Evolutionary conservation across 2,113 vertebrate genomes (phyloP).

Genomic region (Pollimyrus isidori): DNA sequence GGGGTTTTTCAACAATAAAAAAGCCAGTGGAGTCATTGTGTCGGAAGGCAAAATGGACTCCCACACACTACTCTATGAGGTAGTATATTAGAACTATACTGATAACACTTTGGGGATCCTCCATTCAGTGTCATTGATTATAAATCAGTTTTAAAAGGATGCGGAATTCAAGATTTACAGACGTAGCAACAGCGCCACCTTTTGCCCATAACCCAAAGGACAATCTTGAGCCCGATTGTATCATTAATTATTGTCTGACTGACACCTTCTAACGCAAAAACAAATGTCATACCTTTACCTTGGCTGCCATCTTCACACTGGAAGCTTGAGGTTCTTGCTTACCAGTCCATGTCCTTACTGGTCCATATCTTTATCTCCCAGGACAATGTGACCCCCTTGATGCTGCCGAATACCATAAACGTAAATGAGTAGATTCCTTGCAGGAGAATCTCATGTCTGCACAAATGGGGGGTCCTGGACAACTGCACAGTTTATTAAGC

Average conservation of each 20-base stretch:
- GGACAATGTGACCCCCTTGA: background rate
- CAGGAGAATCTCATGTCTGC: background rate
- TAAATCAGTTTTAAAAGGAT: background rate
- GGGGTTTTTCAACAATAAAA: no score
- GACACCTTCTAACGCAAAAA: background rate
- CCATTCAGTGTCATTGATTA: background rate
- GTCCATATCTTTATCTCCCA: background rate
- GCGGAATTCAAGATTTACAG: background rate
- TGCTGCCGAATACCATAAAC: background rate
- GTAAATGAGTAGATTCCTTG: background rate
- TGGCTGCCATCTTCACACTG: background rate
- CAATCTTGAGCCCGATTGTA: background rate
- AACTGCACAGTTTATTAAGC: background rate
- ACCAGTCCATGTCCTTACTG: background rate
- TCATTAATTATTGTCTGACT: background rate
- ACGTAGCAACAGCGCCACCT: background rate
- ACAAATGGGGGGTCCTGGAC: background rate
- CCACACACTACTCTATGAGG: no score
- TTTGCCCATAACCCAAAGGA: background rate
- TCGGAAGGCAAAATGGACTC: no score
- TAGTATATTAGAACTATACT: background rate
- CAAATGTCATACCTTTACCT: background rate
- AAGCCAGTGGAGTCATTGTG: no score
- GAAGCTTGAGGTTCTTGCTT: background rate
- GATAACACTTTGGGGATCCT: background rate